Conservation (phyloP, 1,140 invertebrate species). For the Drosophila persimilis region DNA sequence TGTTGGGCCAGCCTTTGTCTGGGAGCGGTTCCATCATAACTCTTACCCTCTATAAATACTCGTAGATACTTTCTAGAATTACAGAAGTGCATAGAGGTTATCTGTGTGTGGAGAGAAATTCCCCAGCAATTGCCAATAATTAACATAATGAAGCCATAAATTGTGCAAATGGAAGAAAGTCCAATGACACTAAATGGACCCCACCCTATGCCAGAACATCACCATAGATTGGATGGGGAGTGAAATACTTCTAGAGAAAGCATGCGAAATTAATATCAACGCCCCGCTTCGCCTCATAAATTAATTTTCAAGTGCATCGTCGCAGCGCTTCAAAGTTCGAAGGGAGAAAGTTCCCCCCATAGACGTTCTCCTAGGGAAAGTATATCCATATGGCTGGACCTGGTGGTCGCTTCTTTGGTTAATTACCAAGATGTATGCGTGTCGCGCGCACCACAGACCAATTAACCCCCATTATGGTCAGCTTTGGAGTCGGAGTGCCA, state of each 20-base stretch:
- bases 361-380: conserved; percentile 46
- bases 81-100: conserved; percentile 62
- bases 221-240: conserved; percentile 21
- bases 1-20: conserved; percentile 20
- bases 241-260: conserved; percentile 69
- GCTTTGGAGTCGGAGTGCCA: conserved; percentile 47
- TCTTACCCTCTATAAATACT: neutral
- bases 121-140: conserved; percentile 73
- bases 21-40: conserved; percentile 1
- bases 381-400: conserved; percentile 52
- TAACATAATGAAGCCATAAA: conserved; percentile 81
- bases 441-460: conserved; percentile 82
- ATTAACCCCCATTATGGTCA: conserved; percentile 82
- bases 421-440: conserved; percentile 83
- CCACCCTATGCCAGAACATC: conserved; percentile 19
- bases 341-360: conserved; percentile 25
- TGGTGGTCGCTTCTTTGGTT: conserved; percentile 63
- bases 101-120: conserved; percentile 31
- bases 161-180: conserved; percentile 72
- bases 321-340: conserved; percentile 1
- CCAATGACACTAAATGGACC: conserved; percentile 62
- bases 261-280: conserved; percentile 64
- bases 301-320: conserved; percentile 73
- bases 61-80: conserved; percentile 43
- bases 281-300: conserved; percentile 77